Evolutionary conservation across 1,140 invertebrate species (phyloP).

Genomic region (Hirudo medicinalis): DNA sequence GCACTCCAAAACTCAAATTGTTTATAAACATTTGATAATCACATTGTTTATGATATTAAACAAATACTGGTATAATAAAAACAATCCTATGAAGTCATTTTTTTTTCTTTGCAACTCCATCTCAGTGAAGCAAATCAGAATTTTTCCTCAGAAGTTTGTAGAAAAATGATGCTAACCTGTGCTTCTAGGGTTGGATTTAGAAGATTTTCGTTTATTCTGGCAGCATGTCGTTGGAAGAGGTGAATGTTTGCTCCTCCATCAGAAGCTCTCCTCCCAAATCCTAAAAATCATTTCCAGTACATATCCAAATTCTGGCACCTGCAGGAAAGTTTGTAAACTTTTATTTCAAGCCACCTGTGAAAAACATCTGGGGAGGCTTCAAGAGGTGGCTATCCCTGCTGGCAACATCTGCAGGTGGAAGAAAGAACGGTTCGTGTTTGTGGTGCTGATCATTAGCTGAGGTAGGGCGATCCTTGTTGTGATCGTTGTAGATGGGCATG

Average conservation of each 20-base stretch:
- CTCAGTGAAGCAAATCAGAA: no score
- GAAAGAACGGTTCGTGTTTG: conserved; percentile 24
- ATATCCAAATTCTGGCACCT: conserved; percentile 39
- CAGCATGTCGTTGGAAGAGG: conserved; percentile 34
- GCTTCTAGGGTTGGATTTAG: no score
- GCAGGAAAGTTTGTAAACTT: conserved; percentile 15
- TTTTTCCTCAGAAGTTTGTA: no score
- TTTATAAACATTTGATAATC: no score
- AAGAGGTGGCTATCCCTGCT: conserved; percentile 67
- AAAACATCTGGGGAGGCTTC: conserved; percentile 76
- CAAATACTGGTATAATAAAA: no score
- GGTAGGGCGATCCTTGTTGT: conserved; percentile 41
- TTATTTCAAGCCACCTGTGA: conserved; percentile 50
- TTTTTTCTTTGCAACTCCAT: no score
- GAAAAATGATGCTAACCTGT: no score
- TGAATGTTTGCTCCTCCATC: conserved; percentile 83
- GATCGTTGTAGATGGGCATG: neutral
- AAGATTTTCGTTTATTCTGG: conserved; percentile 2
- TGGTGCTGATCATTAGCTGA: conserved; percentile 17
- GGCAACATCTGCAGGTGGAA: conserved; percentile 21
- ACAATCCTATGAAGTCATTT: no score
- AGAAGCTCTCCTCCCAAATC: conserved; percentile 76
- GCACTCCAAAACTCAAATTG: no score
- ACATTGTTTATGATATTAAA: no score
- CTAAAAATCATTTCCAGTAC: conserved; percentile 38